Conservation (phyloP, 2,888 invertebrate genomes). For the Sphecodes monilicornis region DNA sequence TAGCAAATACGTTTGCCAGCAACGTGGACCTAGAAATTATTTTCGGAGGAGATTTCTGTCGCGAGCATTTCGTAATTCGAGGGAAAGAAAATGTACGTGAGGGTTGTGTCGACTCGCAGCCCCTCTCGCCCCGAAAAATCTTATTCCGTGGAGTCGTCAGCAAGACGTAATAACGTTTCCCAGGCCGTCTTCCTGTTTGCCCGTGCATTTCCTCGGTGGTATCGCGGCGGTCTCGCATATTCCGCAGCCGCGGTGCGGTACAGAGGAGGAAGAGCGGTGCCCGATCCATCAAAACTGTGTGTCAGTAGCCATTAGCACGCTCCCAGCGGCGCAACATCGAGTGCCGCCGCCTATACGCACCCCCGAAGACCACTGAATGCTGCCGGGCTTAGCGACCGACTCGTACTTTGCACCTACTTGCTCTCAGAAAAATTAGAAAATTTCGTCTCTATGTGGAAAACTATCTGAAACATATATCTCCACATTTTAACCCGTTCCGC, state of each 20-base stretch:
- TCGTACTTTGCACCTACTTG: conserved; percentile 65
- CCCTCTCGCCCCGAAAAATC: conserved; percentile 4
- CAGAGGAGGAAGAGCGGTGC: conserved; percentile 76
- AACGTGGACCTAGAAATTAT: neutral
- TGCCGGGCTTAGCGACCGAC: conserved; percentile 65
- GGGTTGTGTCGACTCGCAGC: neutral
- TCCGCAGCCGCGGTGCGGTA: conserved; percentile 70
- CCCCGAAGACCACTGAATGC: conserved; percentile 60
- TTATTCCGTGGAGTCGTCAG: neutral
- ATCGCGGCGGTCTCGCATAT: conserved; percentile 66
- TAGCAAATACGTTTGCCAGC: neutral
- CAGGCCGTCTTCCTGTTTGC: conserved; percentile 55
- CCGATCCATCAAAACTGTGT: conserved; percentile 87
- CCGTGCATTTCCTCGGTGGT: conserved; percentile 57
- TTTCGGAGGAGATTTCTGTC: neutral
- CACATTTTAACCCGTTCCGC: neutral
- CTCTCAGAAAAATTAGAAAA: conserved; percentile 41
- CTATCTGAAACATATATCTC: neutral
- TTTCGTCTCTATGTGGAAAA: conserved; percentile 24
- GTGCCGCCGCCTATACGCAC: conserved; percentile 67
- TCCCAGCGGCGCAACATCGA: conserved; percentile 82
- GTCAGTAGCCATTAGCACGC: conserved; percentile 88
- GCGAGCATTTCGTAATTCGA: neutral
- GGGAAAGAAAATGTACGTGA: neutral
- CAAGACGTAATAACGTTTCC: conserved; percentile 48